Percentiles rank a stretch among this genome's conserved stretches.
phyloP scores from a whole-genome alignment of 2,888 invertebrate species.

The Papilio demoleus region DNA sequence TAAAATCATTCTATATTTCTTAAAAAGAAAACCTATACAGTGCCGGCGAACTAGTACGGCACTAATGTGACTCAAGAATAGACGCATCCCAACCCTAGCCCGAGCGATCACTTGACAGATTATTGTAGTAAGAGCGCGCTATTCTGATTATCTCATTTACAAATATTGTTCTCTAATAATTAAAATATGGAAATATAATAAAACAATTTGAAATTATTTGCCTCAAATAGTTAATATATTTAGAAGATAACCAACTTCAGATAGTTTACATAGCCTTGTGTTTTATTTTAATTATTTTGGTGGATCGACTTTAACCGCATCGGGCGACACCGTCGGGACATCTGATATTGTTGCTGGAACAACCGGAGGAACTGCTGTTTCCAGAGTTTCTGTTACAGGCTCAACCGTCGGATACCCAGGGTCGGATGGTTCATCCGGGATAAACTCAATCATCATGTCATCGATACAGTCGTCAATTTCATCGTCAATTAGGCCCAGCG shows the following conservation, averaged over 20 bases:
- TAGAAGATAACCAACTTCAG: constrained; percentile 27
- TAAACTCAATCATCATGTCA: constrained; percentile 44
- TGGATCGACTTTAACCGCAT: constrained; percentile 11
- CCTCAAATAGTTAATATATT: not conserved
- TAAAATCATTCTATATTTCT: no score
- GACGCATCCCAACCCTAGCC: no score
- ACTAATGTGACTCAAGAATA: no score
- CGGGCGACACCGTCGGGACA: not conserved
- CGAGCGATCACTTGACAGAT: no score
- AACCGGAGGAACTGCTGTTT: not conserved
- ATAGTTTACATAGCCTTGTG: constrained; percentile 2
- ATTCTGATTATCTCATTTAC: no score
- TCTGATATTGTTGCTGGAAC: not conserved
- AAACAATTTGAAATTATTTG: not conserved
- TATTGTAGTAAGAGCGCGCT: no score
- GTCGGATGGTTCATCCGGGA: constrained; percentile 41
- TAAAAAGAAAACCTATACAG: no score
- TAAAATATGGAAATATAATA: not conserved
- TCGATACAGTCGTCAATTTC: constrained; percentile 42
- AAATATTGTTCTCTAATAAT: not conserved
- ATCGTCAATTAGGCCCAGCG: constrained; percentile 32
- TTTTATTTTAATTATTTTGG: constrained; percentile 8
- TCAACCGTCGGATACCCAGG: constrained; percentile 27
- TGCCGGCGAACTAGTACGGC: no score
- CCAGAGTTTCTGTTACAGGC: constrained; percentile 12